phyloP scores from a whole-genome alignment of 2,888 invertebrate species.

The Quadriops clusia region DNA sequence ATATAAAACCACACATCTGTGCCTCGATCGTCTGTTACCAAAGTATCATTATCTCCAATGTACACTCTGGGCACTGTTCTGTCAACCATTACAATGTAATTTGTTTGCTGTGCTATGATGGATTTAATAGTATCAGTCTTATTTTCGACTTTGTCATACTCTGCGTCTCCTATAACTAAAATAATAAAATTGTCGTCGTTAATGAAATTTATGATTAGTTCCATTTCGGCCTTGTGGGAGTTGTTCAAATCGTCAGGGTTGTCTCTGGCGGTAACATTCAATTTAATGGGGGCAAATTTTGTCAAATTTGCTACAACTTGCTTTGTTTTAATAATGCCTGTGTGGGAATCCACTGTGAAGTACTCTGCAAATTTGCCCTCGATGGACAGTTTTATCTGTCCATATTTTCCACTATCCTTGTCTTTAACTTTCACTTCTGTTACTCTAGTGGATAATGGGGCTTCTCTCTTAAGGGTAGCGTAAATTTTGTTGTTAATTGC shows the following conservation, averaged over 20 bases:
- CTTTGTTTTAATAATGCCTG: constrained; percentile 66
- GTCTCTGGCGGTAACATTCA: constrained; percentile 62
- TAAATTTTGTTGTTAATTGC: constrained; percentile 60
- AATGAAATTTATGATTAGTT: constrained; percentile 67
- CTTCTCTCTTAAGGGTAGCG: constrained; percentile 62
- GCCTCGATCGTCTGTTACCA: constrained; percentile 56
- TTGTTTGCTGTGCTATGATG: constrained; percentile 59
- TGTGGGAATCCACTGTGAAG: constrained; percentile 59
- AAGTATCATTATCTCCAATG: constrained; percentile 60
- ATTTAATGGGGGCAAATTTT: constrained; percentile 57
- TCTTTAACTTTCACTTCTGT: constrained; percentile 72
- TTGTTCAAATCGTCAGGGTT: constrained; percentile 54
- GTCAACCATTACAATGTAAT: constrained; percentile 69
- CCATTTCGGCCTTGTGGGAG: constrained; percentile 50
- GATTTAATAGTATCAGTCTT: constrained; percentile 45
- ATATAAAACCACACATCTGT: constrained; percentile 84
- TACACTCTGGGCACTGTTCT: constrained; percentile 68
- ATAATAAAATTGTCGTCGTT: constrained; percentile 53
- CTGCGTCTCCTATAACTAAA: constrained; percentile 40
- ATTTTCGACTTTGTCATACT: constrained; percentile 53
- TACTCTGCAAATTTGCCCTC: constrained; percentile 43
- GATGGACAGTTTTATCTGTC: constrained; percentile 59
- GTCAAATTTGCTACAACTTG: constrained; percentile 59
- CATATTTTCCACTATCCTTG: constrained; percentile 72
- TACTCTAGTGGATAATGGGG: constrained; percentile 63